Conservation (phyloP, 2,888 invertebrate species). For the Caenorhabditis japonica region DNA sequence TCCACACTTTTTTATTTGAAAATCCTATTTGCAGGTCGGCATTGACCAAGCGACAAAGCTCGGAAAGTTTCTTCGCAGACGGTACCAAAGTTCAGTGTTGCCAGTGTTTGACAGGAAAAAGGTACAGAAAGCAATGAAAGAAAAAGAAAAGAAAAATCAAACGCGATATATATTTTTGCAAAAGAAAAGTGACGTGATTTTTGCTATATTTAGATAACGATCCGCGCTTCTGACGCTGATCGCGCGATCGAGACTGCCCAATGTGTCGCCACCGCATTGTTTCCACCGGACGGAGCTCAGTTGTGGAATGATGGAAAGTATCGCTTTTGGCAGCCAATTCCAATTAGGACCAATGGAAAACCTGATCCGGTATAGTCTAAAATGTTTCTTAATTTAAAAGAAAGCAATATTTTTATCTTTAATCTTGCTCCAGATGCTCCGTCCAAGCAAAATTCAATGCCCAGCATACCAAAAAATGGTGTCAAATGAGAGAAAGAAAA, state of each 20-base stretch:
- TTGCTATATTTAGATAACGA: slow-evolving; percentile 61
- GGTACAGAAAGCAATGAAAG: slow-evolving; percentile 3
- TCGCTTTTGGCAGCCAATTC: slow-evolving; percentile 66
- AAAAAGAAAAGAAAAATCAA: slow-evolving; percentile 3
- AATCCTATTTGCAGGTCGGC: slow-evolving; percentile 40
- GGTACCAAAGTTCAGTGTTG: slow-evolving; percentile 46
- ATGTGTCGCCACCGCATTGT: slow-evolving; percentile 86
- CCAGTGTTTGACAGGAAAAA: slow-evolving; percentile 44
- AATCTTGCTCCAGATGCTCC: slow-evolving; percentile 41
- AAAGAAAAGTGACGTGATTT: slow-evolving; percentile 10
- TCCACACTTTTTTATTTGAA: neutral
- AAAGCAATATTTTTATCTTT: neutral
- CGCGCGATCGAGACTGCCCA: slow-evolving; percentile 85
- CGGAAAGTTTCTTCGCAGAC: slow-evolving; percentile 42
- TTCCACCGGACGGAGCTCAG: slow-evolving; percentile 77
- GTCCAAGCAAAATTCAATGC: slow-evolving; percentile 57
- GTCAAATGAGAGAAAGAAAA: slow-evolving; percentile 24
- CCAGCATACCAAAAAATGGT: slow-evolving; percentile 47
- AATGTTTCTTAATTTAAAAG: neutral
- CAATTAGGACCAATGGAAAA: slow-evolving; percentile 61
- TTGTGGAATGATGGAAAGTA: slow-evolving; percentile 53
- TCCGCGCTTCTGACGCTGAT: slow-evolving; percentile 78
- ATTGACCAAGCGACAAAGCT: slow-evolving; percentile 51
- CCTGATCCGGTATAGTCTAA: slow-evolving; percentile 61
- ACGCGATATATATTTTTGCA: no score